Percentiles rank a stretch among this genome's conserved stretches.
phyloP scores from a whole-genome alignment of 2,113 vertebrate species.

The Bos taurus region DNA sequence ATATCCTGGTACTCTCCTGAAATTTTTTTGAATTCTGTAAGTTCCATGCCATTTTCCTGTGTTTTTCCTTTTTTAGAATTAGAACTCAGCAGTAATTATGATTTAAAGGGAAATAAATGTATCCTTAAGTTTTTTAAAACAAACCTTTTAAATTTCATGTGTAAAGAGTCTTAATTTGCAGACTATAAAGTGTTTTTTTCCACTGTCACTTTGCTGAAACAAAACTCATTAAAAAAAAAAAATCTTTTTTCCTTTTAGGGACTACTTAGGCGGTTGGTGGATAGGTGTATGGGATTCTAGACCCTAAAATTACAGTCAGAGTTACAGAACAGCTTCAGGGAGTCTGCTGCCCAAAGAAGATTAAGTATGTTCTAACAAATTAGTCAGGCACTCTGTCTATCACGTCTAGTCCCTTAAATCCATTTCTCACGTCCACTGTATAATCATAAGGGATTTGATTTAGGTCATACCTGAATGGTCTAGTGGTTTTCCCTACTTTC shows the following conservation, averaged over 20 bases:
- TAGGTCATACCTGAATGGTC: too few relatives aligned
- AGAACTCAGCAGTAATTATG: not conserved
- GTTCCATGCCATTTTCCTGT: not conserved
- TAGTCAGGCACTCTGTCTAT: not conserved
- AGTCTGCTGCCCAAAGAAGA: not conserved
- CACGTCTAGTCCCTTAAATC: too few relatives aligned
- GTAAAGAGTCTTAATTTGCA: not conserved
- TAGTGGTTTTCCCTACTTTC: too few relatives aligned
- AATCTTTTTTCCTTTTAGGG: not conserved
- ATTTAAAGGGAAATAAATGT: constrained; percentile 13
- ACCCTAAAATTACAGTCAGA: not conserved
- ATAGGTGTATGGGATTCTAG: not conserved
- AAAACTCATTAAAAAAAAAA: not conserved
- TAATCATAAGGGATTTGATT: too few relatives aligned
- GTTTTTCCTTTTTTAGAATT: constrained; percentile 12
- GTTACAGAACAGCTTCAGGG: not conserved
- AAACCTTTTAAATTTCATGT: not conserved
- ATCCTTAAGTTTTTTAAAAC: not conserved
- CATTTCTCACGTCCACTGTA: too few relatives aligned
- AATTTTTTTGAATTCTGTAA: constrained; percentile 2
- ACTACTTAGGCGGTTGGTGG: not conserved
- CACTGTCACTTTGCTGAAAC: not conserved
- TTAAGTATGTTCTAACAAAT: not conserved
- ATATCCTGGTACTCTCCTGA: not conserved
- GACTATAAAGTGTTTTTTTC: not conserved